Percentiles rank a stretch among this genome's conserved stretches.
Conservation (phyloP, 2,888 invertebrate species). For the Drosophila melanosoma region DNA sequence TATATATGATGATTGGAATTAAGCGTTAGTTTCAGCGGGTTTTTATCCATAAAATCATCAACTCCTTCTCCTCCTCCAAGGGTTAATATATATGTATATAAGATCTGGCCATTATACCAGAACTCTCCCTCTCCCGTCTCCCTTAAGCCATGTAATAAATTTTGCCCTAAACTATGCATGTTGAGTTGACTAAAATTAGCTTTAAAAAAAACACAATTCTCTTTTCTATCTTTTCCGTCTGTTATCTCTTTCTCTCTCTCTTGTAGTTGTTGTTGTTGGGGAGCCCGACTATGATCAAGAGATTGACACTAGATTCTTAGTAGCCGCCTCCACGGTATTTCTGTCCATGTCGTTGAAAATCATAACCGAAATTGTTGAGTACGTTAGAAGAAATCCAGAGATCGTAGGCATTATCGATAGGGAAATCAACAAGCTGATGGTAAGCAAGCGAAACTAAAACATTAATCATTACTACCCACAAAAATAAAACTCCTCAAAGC, state of each 20-base stretch:
- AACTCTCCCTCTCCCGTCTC: not conserved
- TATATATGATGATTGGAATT: not conserved
- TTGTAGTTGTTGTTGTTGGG: slow-evolving; percentile 79
- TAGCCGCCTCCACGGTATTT: slow-evolving; percentile 84
- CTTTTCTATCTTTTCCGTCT: slow-evolving; percentile 40
- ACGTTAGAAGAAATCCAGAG: slow-evolving; percentile 84
- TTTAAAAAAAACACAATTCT: slow-evolving; percentile 13
- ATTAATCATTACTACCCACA: not conserved
- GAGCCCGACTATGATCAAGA: slow-evolving; percentile 79
- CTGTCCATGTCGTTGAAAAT: slow-evolving; percentile 83
- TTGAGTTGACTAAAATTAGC: slow-evolving; percentile 20
- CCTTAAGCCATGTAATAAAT: not conserved
- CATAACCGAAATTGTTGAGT: slow-evolving; percentile 83
- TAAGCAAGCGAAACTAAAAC: slow-evolving; percentile 58
- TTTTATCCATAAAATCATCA: not conserved
- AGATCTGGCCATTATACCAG: not conserved
- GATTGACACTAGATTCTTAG: slow-evolving; percentile 83
- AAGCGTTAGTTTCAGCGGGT: not conserved
- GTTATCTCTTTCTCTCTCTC: slow-evolving; percentile 41
- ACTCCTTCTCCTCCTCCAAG: too few species aligned
- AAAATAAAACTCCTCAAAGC: not conserved
- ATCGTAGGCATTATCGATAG: slow-evolving; percentile 83
- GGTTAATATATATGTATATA: not conserved
- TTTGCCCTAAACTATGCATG: slow-evolving; percentile 23
- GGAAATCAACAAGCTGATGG: slow-evolving; percentile 83